A percentile compares a stretch with the other conserved stretches of the same genome.
These are phyloP conservation scores for Dendrocopos noguchii DNA, from an alignment of 2,113 vertebrate species.

Conservation along the genomic window DNA sequence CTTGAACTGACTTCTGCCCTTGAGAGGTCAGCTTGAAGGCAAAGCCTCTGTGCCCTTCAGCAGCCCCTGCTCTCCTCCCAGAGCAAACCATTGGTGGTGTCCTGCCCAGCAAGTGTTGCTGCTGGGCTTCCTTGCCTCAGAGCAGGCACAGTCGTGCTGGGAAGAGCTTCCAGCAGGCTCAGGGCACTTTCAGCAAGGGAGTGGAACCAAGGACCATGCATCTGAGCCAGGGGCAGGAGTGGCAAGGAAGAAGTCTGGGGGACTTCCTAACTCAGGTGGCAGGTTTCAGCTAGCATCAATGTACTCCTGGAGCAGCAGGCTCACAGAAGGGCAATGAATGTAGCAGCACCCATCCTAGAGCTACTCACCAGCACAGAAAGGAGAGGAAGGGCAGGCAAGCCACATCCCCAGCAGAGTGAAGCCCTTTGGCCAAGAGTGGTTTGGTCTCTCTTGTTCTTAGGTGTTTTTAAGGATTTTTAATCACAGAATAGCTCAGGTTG, in stretches of 20 bases:
- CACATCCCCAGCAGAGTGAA: neutral
- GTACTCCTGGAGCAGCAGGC: neutral
- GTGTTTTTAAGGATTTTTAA: neutral
- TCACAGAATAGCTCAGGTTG: neutral
- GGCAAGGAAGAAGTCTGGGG: neutral
- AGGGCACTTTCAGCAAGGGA: neutral
- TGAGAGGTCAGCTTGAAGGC: neutral
- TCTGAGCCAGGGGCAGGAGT: neutral
- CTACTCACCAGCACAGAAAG: neutral
- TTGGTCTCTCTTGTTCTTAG: neutral
- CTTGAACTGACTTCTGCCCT: neutral
- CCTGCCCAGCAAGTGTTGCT: accelerated
- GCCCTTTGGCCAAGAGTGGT: neutral
- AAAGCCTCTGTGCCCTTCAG: neutral
- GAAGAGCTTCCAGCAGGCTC: too few species aligned
- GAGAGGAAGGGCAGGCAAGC: neutral
- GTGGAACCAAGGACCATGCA: accelerated
- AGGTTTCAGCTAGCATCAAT: neutral
- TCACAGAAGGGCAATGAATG: neutral
- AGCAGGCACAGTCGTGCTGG: neutral
- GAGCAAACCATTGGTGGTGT: accelerated
- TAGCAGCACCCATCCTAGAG: neutral
- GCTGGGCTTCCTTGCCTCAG: neutral
- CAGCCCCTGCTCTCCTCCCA: neutral
- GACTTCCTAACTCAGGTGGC: neutral